Conservation (phyloP, 2,888 invertebrate genomes). For the Phyllotreta striolata region DNA sequence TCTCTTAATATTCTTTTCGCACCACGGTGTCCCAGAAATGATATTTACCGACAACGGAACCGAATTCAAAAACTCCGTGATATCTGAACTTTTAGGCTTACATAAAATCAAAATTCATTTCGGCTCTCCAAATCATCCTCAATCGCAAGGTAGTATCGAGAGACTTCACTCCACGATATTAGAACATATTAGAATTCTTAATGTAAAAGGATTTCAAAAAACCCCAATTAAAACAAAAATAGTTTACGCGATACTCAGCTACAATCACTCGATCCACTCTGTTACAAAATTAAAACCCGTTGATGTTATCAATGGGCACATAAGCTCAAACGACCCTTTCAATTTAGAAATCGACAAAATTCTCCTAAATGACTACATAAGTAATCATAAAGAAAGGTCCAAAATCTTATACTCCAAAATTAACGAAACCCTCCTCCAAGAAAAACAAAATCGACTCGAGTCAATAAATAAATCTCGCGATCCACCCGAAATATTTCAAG, state of each 20-base stretch:
- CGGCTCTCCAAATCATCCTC: conserved; percentile 17
- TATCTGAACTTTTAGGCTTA: conserved; percentile 26
- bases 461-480: too few relatives aligned
- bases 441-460: too few relatives aligned
- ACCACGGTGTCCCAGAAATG: conserved; percentile 24
- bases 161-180: conserved; percentile 29
- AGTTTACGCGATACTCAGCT: conserved; percentile 27
- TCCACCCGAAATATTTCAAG: too few relatives aligned
- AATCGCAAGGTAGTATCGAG: conserved; percentile 32
- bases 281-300: conserved; percentile 27
- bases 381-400: conserved; percentile 20
- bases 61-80: conserved; percentile 26
- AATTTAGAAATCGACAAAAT: conserved; percentile 25
- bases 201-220: not conserved
- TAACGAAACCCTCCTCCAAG: too few relatives aligned
- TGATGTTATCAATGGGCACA: conserved; percentile 27
- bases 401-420: too few relatives aligned
- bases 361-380: conserved; percentile 20
- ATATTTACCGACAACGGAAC: conserved; percentile 30
- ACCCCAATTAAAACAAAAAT: conserved; percentile 2
- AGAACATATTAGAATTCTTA: conserved; percentile 22
- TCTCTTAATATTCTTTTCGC: conserved; percentile 18
- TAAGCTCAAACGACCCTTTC: conserved; percentile 18
- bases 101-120: conserved; percentile 36
- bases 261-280: conserved; percentile 32